A percentile compares a stretch with the other conserved stretches of the same genome.
Evolutionary conservation across 1,140 invertebrate genomes (phyloP).

Genomic region (Gonioctena quinquepunctata): DNA sequence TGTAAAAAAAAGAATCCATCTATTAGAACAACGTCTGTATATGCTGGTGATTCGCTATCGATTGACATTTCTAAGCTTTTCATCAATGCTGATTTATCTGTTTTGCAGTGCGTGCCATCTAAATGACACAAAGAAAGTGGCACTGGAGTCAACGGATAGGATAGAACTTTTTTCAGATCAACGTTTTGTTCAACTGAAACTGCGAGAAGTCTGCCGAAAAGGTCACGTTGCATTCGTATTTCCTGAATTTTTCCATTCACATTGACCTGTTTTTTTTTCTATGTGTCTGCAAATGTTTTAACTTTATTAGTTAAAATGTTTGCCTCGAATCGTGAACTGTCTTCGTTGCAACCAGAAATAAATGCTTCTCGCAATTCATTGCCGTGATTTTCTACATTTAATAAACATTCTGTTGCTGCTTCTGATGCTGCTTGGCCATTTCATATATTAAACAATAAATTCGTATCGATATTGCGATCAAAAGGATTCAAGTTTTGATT

Average conservation of each 20-base stretch:
- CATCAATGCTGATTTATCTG: conserved; percentile 39
- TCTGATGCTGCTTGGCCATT: conserved; percentile 24
- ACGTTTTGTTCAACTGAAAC: conserved; percentile 36
- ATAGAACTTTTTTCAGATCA: conserved; percentile 36
- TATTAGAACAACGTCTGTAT: conserved; percentile 29
- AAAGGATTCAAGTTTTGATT: too few relatives aligned
- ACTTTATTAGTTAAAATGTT: background rate
- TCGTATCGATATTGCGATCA: conserved; percentile 19
- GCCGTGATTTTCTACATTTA: background rate
- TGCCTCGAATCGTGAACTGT: background rate
- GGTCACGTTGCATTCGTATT: conserved; percentile 43
- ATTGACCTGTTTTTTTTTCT: conserved; percentile 30
- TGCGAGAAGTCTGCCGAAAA: conserved; percentile 40
- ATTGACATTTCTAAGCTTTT: conserved; percentile 33
- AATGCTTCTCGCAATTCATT: background rate
- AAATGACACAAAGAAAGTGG: conserved; percentile 47
- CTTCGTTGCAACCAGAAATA: background rate
- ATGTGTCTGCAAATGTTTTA: conserved; percentile 9
- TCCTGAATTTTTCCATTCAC: conserved; percentile 40
- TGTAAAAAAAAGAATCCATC: conserved; percentile 13
- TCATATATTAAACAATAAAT: conserved; percentile 34
- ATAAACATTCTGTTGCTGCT: background rate
- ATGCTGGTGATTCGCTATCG: conserved; percentile 22
- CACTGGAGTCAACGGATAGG: conserved; percentile 41
- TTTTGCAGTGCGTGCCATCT: conserved; percentile 46